Evolutionary conservation across 1,140 invertebrate species (phyloP).

Genomic region (Phenacoccus solenopsis): DNA sequence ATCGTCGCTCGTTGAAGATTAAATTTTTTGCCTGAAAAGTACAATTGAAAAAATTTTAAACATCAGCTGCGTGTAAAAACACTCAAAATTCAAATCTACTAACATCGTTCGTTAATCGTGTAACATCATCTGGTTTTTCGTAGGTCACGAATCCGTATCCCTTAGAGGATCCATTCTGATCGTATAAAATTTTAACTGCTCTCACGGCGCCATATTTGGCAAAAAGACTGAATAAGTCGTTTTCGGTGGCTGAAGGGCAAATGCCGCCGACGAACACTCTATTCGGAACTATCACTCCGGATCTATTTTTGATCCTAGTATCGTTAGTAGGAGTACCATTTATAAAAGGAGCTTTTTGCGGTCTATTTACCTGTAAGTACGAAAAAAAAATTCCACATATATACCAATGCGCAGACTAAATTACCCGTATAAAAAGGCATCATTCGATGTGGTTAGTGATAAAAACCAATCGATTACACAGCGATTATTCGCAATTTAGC

Average conservation of each 20-base stretch:
- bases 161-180: conserved; percentile 85
- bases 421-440: too few relatives aligned
- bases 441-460: too few relatives aligned
- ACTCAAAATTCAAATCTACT: not conserved
- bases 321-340: not conserved
- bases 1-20: conserved; percentile 63
- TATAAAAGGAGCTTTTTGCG: not conserved
- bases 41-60: not conserved
- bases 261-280: conserved; percentile 92
- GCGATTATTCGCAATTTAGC: too few relatives aligned
- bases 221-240: conserved; percentile 67
- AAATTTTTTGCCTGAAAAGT: conserved; percentile 51
- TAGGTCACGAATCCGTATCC: conserved; percentile 94
- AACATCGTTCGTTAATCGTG: conserved; percentile 28
- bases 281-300: conserved; percentile 72
- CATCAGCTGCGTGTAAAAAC: not conserved
- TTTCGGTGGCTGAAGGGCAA: conserved; percentile 69
- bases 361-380: conserved; percentile 1
- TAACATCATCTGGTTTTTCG: conserved; percentile 79
- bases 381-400: not conserved
- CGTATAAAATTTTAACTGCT: conserved; percentile 86
- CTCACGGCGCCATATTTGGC: conserved; percentile 80
- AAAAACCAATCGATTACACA: too few relatives aligned
- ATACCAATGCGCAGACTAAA: not conserved
- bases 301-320: not conserved